Evolutionary conservation across 2,113 vertebrate species (phyloP), one percentile per base, ranked within the genome.

Genomic region (Antidorcas marsupialis): DNA sequence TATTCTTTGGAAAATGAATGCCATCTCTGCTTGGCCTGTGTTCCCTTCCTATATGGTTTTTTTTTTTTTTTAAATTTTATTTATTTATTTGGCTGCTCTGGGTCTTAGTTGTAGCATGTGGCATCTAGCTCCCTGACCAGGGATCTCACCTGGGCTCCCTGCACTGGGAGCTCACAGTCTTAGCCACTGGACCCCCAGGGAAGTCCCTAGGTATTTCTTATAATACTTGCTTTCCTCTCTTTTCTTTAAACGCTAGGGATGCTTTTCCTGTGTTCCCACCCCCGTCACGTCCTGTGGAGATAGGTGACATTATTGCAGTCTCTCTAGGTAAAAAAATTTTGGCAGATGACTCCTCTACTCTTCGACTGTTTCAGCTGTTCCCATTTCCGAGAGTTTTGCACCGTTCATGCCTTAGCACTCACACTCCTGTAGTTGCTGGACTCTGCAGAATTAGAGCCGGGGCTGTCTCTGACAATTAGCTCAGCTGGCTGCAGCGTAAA

Each of bases 381-480:
- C 57, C 8, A 94, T 96, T 91, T 11, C 57, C 55, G 64, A 57
- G 96, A 91, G 60, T 57, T 84, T 45, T 96, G 55, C 36, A 30
- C 88, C 19, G 11, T 97, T 89, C 84, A 21, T 93, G 60, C 95
- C 96, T 95, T 60, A 25, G 87, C 5, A 6, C 6, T 2, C 28
- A 0, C 17, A 91, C 84, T 89, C 33, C 52, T 85, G 55, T 64
- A 83, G 87, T 91, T 93, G 96, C 95, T 97, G 96, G 96, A 96
- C 97, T 97, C 94, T 85, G 94, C 67, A 98, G 97, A 98, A 97
- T 97, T 97, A 96, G 98, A 98, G 97, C 74, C 96, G 97, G 95
- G 94, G 98, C 97, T 98, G 98, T 98, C 98, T 98, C 96, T 98
- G 98, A 96, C 98, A 99, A 99, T 99, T 99, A 99, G 98, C 98